Base-by-base conservation (phyloP, 2,113 vertebrate species). In the Silurus glanis region DNA sequence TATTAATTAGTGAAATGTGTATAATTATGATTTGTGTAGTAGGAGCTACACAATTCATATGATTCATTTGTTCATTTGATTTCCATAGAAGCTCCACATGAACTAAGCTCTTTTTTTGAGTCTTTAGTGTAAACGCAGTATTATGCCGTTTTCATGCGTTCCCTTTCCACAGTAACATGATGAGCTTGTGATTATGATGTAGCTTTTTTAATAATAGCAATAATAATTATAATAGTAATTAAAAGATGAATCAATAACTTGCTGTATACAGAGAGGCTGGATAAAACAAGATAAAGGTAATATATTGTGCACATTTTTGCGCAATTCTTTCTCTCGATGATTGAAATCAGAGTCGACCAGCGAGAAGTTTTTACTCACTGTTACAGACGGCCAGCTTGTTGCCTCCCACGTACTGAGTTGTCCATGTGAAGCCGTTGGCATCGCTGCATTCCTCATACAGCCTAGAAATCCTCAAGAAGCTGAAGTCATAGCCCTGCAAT, bases 401-500 rank as follows among this genome's bases (percentile, higher is more conserved):
- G 49, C 91, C 95, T 55, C 94, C 95, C 0, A 67, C 0, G 58
- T 94, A 86, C 86, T 95, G 93, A 0, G 90, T 94, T 0, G 87
- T 89, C 95, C 95, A 96, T 19, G 87, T 90, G 76, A 89, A 90
- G 0, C 79, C 0, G 0, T 91, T 95, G 74, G 69, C 58, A 0
- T 49, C 16, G 7, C 93, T 90, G 86, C 95, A 96, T 79, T 88
- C 84, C 2, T 96, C 94, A 71, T 91, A 95, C 21, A 93, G 0
- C n/a, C 94, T 93, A 8, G 90, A 94, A 0, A 72, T 90, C 83
- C 95, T 93, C 0, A 94, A 5, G 61, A 96, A 95, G 0, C 3
- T 37, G 21, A 96, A 97, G 80, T 96, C 95, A 59, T 93, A 95
- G n/a, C 95, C 95, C 95, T 96, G 89, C 5, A 64, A 69, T 71